Conservation (phyloP, 1,140 invertebrate genomes). For the Conus ventricosus region DNA sequence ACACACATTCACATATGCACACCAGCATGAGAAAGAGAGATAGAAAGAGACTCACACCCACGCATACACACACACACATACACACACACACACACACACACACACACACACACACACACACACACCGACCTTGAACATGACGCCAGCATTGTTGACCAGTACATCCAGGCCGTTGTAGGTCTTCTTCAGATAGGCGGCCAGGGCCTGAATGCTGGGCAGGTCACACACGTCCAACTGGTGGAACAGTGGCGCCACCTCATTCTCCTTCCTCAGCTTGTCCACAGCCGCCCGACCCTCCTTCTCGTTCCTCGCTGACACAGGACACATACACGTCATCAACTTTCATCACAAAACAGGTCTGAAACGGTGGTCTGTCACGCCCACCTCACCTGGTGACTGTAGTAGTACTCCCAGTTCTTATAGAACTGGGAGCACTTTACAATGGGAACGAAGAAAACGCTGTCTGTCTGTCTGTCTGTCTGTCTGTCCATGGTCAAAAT, state of each 20-base stretch:
- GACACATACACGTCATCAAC: not conserved
- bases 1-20: not conserved
- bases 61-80: not conserved
- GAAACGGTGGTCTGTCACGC: too few relatives aligned
- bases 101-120: not conserved
- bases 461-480: too few relatives aligned
- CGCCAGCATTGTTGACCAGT: constrained; percentile 90
- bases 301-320: constrained; percentile 76
- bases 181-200: constrained; percentile 79
- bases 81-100: constrained; percentile 26
- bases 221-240: constrained; percentile 83
- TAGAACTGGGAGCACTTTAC: too few relatives aligned
- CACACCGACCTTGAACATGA: constrained; percentile 80
- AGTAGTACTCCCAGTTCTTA: too few relatives aligned
- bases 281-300: constrained; percentile 78
- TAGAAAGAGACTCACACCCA: not conserved
- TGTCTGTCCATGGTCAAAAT: too few relatives aligned
- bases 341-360: too few relatives aligned
- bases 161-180: constrained; percentile 86
- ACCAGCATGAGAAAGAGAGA: too few relatives aligned
- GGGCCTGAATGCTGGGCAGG: constrained; percentile 77
- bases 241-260: constrained; percentile 78
- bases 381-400: too few relatives aligned
- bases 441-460: too few relatives aligned
- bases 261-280: constrained; percentile 75